A percentile compares a stretch with the other conserved stretches of the same genome.
Conservation (phyloP, 2,888 invertebrate genomes). For the Laspeyria flexula region DNA sequence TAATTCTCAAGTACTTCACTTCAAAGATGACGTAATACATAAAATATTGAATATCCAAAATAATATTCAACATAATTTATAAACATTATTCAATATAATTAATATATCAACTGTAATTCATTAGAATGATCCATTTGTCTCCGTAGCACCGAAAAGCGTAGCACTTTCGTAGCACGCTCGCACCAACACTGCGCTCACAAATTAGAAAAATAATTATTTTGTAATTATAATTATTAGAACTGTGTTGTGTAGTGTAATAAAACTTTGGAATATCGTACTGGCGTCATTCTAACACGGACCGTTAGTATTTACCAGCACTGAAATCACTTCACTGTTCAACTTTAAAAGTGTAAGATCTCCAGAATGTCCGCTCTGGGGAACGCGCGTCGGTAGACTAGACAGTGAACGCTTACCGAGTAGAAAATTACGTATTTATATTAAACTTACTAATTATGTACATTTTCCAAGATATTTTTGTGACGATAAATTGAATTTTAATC, state of each 20-base stretch:
- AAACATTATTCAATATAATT: conserved; percentile 1
- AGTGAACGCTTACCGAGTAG: conserved; percentile 33
- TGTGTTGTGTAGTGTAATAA: conserved; percentile 50
- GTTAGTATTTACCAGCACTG: conserved; percentile 67
- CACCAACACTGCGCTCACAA: conserved; percentile 45
- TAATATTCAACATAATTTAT: neutral
- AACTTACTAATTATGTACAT: conserved; percentile 71
- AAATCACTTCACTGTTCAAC: conserved; percentile 72
- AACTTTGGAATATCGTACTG: conserved; percentile 64
- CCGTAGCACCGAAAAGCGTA: conserved; percentile 58
- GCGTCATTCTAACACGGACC: conserved; percentile 77
- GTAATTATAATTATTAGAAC: conserved; percentile 30
- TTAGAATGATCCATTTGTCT: conserved; percentile 16
- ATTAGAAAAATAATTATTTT: conserved; percentile 18
- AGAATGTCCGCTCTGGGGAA: conserved; percentile 66
- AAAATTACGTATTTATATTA: conserved; percentile 72
- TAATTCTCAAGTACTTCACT: neutral
- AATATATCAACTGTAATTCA: conserved; percentile 3
- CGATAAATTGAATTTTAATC: conserved; percentile 51
- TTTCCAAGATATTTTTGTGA: conserved; percentile 61
- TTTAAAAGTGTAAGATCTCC: conserved; percentile 53
- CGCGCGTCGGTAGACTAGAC: conserved; percentile 70
- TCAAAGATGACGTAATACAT: neutral
- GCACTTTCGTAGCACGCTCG: conserved; percentile 60
- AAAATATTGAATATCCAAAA: neutral